Evolutionary conservation across 2,113 vertebrate species (phyloP), one percentile per base, ranked within the genome.

Genomic region (Dryoscopus gambensis): DNA sequence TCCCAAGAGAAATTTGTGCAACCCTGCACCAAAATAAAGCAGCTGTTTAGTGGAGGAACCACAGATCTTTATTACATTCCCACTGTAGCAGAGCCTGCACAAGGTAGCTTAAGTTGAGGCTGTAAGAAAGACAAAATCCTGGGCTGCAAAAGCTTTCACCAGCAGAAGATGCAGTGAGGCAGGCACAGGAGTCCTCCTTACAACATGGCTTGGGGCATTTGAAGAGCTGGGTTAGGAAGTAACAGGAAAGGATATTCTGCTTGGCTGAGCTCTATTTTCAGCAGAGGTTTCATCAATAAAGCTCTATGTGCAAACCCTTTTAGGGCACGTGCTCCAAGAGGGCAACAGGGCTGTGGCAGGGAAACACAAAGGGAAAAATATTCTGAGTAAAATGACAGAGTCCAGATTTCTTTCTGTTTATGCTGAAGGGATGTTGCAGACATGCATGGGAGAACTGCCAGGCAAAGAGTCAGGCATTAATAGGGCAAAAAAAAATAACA

Each of bases 371-470:
- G 33, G 46, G 52, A 63, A 90, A 87, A 95, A 75, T n/a, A 91
- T 21, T 63, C 69, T 20, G 33, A 63, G n/a, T 28, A 19, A 91
- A 92, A 60, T 49, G 74, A 75, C 56, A 63, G 50, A 87, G 39
- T 56, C 83, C 42, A 87, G 80, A 63, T 67, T 77, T 81, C 52
- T 91, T 46, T 76, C 67, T 79, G 46, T 56, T 96, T 40, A 42
- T 50, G 35, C 68, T 53, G 81, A 84, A 91, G 47, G 52, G 77
- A 77, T 27, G 39, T 6, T 42, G 27, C 53, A 93, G 52, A 89
- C 9, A 27, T 17, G 17, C 33, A 80, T 37, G 46, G 68, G n/a
- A 84, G 37, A 87, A 42, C 13, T 74, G 64, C 35, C 49, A 94
- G 68, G 59, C 59, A 84, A 23, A 65, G 42, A 78, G 14, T 27